phyloP scores from a whole-genome alignment of 2,888 invertebrate species.

The Caenorhabditis sinica region DNA sequence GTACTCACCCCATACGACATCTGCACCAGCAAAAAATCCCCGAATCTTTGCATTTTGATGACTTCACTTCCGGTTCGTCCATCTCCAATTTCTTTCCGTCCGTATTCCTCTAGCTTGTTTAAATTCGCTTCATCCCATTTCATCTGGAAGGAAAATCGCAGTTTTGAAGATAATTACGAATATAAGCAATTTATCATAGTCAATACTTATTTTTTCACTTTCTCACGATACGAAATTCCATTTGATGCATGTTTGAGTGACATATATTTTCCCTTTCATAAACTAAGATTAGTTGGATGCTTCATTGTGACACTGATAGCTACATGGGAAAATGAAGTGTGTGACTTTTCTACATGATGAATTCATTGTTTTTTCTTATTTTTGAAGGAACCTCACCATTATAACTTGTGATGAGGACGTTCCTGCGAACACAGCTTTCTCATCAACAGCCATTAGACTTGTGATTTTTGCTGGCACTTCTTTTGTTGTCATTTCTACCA shows the following conservation, averaged over 20 bases:
- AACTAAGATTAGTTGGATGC: constrained; percentile 36
- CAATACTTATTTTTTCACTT: background rate
- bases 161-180: background rate
- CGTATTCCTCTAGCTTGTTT: constrained; percentile 63
- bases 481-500: constrained; percentile 70
- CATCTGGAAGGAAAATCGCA: constrained; percentile 46
- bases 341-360: background rate
- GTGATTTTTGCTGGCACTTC: constrained; percentile 53
- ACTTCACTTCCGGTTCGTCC: constrained; percentile 52
- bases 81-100: constrained; percentile 66
- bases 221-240: background rate
- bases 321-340: background rate
- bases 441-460: constrained; percentile 54
- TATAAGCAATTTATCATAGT: background rate
- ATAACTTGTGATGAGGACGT: constrained; percentile 58
- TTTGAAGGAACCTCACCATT: constrained; percentile 49
- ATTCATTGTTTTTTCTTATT: background rate
- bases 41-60: constrained; percentile 40
- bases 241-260: constrained; percentile 30
- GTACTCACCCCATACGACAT: constrained; percentile 55
- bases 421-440: constrained; percentile 61
- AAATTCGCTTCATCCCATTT: constrained; percentile 59
- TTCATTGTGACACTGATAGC: constrained; percentile 8
- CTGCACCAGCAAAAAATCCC: constrained; percentile 52
- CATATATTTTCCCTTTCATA: constrained; percentile 47